Base-by-base conservation (phyloP, 2,888 invertebrate species). In the Cerceris ruficornis region DNA sequence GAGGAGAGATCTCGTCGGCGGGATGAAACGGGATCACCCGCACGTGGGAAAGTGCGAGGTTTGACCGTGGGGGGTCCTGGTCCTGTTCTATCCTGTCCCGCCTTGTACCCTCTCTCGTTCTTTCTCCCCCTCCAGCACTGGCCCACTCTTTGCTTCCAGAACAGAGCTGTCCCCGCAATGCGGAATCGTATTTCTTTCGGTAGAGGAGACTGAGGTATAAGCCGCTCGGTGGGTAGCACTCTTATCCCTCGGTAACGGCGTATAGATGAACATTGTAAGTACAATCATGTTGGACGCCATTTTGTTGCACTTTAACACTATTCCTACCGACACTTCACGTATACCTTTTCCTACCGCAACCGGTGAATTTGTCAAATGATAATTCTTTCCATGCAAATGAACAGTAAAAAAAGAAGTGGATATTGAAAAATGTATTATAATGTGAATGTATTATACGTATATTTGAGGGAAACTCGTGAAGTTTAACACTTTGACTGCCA, bases 11-110 rank as follows among this genome's bases (percentile, higher is more conserved):
- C 77, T 84, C 84, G 91, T 89, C 92, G 91, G 92, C 90, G 88
- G 90, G 92, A 92, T 92, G 89, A 92, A 92, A 92, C 91, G 90
- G 86, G 92, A 92, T 92, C 92, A 92, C 92, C 92, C 92, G 91
- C 91, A 92, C 92, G 92, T 92, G 92, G 92, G 92, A 92, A 92
- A 92, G 91, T 91, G 91, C 91, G 91, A 91, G 89, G 86, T 88
- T 88, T 84, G 86, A 87, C 91, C 90, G 88, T 91, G 91, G 91
- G 91, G 91, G 91, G 91, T 91, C 91, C 78, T 85, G 83, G 85
- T 88, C 85, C 87, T 86, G 82, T 87, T 86, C 87, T 88, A 86
- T 88, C 87, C 86, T 83, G 86, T 86, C 86, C 85, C 68, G 83
- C 78, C 84, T 77, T 75, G 72, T 82, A 83, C 81, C 75, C 69